Base-by-base conservation (phyloP, 2,113 vertebrate species). In the Crypturellus undulatus region DNA sequence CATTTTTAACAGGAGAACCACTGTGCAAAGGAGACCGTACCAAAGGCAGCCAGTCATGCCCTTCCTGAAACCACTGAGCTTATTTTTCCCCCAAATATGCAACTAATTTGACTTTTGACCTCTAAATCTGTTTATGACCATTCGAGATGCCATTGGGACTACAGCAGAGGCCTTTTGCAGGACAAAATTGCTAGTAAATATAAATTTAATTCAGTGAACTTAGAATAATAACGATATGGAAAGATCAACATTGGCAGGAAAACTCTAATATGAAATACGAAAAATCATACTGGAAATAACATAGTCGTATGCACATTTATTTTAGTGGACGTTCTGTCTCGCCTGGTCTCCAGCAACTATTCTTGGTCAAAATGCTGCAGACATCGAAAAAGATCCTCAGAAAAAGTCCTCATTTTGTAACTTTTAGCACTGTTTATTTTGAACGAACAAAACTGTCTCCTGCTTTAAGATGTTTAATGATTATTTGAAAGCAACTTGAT, bases 401-500 rank as follows among this genome's bases (percentile, higher is more conserved):
- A 49, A 49, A 49, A 49, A 59, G 38, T 84, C 65, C 24, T 92
- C 58, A 36, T 94, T 88, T 58, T 84, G 22, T 71, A 86, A 70
- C 34, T 85, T 87, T 51, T 32, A 87, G 24, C 28, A 54, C 40
- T 76, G 52, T 91, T 92, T 92, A 69, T 69, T 92, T 76, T 72
- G 65, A 13, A 65, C 18, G 54, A 79, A 58, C n/a, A 86, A 80
- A 90, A 72, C 58, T 45, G 9, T 93, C 52, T 59, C 58, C 52
- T 69, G 42, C 34, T 85, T 86, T 81, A 62, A 91, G 62, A 93
- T 51, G 75, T 85, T 93, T 87, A 89, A 92, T 70, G 25, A 83
- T 83, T 89, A 96, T 96, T 94, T 95, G 76, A 96, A 94, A 93
- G 84, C 52, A 72, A 47, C 76, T 90, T 93, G 84, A 87, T 96